Conservation (phyloP, 2,113 vertebrate genomes). For the Parotia lawesii region DNA sequence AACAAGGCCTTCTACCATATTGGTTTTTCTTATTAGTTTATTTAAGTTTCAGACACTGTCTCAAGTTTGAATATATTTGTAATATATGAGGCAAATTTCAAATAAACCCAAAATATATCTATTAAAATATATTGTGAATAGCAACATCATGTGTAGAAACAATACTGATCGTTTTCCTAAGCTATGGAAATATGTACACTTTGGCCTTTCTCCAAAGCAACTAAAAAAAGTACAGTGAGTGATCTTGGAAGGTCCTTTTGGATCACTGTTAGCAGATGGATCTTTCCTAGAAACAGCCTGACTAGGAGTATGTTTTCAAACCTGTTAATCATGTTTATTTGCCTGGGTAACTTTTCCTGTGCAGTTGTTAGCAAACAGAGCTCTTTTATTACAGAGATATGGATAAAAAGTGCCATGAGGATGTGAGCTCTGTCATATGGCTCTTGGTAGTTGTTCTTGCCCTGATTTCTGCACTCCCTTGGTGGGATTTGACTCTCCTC, state of each 20-base stretch:
- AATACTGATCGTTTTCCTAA: neutral
- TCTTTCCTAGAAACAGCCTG: neutral
- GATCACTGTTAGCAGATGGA: neutral
- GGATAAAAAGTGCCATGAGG: neutral
- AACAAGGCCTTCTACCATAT: neutral
- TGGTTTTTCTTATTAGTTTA: neutral
- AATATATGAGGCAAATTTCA: neutral
- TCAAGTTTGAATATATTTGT: neutral
- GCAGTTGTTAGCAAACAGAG: neutral
- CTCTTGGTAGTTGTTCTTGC: neutral
- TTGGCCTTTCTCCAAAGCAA: neutral
- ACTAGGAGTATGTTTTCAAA: neutral
- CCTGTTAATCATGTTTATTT: neutral
- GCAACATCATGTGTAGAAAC: neutral
- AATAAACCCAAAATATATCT: neutral
- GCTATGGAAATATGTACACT: neutral
- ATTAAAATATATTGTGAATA: neutral
- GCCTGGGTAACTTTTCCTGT: neutral
- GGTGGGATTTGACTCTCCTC: neutral
- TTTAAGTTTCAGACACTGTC: neutral
- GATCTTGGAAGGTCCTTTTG: neutral
- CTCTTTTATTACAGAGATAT: neutral
- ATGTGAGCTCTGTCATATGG: neutral
- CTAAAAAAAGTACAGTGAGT: neutral
- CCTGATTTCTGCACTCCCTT: neutral